Base-by-base conservation (phyloP, 2,113 vertebrate species). In the Eonycteris spelaea region DNA sequence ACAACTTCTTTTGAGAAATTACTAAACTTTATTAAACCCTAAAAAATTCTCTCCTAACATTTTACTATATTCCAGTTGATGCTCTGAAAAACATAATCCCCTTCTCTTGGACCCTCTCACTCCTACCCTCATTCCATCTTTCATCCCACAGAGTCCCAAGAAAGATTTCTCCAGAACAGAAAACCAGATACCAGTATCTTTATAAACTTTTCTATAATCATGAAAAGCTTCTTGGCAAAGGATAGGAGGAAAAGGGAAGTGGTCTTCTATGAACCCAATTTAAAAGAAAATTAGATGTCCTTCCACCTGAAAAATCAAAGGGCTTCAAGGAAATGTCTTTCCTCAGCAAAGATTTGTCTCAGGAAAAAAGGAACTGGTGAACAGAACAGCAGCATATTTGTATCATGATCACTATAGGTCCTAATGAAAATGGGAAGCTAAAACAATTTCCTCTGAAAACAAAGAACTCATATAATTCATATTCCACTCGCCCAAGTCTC, bases 381-480 rank as follows among this genome's bases (percentile, higher is more conserved):
- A 63, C 12, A 86, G 24, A 88, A n/a, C 7, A 94, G 77, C 59
- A 84, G n/a, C 93, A 94, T 82, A 70, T 92, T 93, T 86, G 70
- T 92, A 93, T 95, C 86, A 82, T 94, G 48, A 94, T 91, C 45
- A 91, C 48, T 91, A 12, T 53, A 84, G 21, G 0, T 38, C 35
- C 79, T 80, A 77, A 80, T 57, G 28, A 87, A 97, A 48, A 90
- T 68, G 30, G 96, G 55, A 90, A 67, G 14, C 61, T 91, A 61
- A 94, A 95, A 97, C 24, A 91, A 43, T 97, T 97, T 67, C 95
- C 79, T 85, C 84, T 94, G 55, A 94, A 96, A 97, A 91, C 87
- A 84, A 63, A 94, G 84, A 74, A 91, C 75, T 96, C 94, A 97
- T 79, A 92, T 93, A 86, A 98, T 96, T 95, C 95, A 91, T 97